These are phyloP conservation scores for Tigriopus japonicus DNA, from an alignment of 1,140 invertebrate genomes.

Conservation along the genomic window DNA sequence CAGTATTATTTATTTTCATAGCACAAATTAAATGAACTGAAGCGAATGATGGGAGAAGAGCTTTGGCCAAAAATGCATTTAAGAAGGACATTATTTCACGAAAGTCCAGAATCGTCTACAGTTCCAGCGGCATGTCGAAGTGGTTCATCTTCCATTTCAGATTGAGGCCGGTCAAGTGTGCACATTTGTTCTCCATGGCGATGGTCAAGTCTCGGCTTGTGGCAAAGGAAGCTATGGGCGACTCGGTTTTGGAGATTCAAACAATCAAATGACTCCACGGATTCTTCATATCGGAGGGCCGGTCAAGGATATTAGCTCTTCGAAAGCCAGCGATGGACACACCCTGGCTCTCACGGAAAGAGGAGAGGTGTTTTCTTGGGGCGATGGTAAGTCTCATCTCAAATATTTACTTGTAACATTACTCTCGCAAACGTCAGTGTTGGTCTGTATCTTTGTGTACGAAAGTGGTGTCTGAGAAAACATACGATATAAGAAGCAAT, in stretches of 20 bases:
- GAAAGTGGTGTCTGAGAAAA: no score
- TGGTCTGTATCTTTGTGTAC: no score
- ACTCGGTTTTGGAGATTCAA: slow-evolving; percentile 35
- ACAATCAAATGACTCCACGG: slow-evolving; percentile 33
- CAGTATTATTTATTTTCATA: no score
- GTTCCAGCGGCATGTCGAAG: not conserved
- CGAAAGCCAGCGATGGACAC: slow-evolving; percentile 40
- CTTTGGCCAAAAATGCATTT: no score
- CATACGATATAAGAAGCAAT: no score
- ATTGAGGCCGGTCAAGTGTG: slow-evolving; percentile 46
- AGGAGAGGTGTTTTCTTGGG: slow-evolving; percentile 40
- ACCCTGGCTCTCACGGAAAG: slow-evolving; percentile 36
- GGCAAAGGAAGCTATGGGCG: slow-evolving; percentile 39
- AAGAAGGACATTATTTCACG: no score
- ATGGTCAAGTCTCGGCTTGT: slow-evolving; percentile 37
- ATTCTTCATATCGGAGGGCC: slow-evolving; percentile 29
- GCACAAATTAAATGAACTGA: no score
- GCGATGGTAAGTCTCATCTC: slow-evolving; percentile 36
- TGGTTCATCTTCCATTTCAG: slow-evolving; percentile 21
- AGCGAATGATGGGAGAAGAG: no score
- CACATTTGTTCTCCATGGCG: slow-evolving; percentile 39
- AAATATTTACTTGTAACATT: no score
- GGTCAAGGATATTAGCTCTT: slow-evolving; percentile 32
- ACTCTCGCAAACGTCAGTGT: no score
- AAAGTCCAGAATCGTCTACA: no score